Evolutionary conservation across 2,797 vertebrate genomes (phyloP), one percentile per base, ranked within the genome.

Genomic region (Tympanoctomys barrerae): DNA sequence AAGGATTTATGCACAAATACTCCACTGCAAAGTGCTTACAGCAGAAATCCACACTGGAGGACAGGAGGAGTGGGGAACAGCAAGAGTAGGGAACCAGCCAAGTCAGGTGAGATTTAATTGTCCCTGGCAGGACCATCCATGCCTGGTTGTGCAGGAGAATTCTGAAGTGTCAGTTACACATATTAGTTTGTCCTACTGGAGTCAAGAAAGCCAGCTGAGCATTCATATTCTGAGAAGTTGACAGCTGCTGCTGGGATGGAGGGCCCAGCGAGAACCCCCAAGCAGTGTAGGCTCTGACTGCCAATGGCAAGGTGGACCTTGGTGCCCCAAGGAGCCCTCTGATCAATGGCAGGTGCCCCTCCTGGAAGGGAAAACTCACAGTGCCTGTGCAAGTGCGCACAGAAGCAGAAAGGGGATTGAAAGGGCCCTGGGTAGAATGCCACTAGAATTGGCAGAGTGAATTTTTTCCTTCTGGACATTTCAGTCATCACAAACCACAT

Each of bases 1-100:
- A 82, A 81, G 24, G 66, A 78, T 54, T 68, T 86, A 36, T 26
- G 52, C 71, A 66, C 61, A 77, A 96, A 96, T 81, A 64, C 64
- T 22, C 49, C 42, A 71, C 26, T 68, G 59, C 73, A 77, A 94
- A 79, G 31, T 80, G n/a, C 10, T 68, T 28, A 24, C 3, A 39
- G 39, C 8, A 90, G 46, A 62, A 21, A 24, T 14, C 66, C 59
- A 8, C n/a, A 36, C 24, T 81, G 19, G 39, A 68, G 42, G 14
- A 6, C 64, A n/a, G 26, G n/a, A 49, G 31, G 36, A 39, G 39
- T 39, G 39, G 39, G 39, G 39, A 39, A 39, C 71, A 77, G 33
- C 82, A 78, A 89, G 46, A 28, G 18, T 33, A 54, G 24, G 39
- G 80, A 49, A 87, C 11, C 61, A 59, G 7, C 26, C 61, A 31